Base-by-base conservation (phyloP, 1,140 invertebrate species). In the Copidosoma floridanum region DNA sequence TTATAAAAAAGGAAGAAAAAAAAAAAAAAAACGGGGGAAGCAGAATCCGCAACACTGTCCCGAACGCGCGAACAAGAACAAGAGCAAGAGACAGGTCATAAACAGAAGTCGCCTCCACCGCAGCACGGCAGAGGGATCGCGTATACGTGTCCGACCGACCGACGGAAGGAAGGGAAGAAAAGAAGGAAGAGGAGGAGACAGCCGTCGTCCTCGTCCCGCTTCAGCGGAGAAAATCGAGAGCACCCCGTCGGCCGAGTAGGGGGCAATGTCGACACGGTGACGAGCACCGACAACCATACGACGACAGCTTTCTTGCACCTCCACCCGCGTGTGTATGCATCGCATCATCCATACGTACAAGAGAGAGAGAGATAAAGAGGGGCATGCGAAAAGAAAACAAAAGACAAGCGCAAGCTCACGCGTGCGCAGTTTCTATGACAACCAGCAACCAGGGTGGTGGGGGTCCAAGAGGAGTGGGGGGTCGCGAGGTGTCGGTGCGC, bases 381-480 rank as follows among this genome's bases (percentile, higher is more conserved):
- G n/a, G n/a, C n/a, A n/a, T n/a, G n/a, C n/a, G 29, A 32, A 32
- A 32, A 32, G 6, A 32, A 32, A 32, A 32, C 29, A 6, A 12
- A 12, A 32, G 29, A 12, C 6, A 32, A 12, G 29, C 6, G 12
- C 6, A 32, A 32, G 29, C 29, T n/a, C n/a, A 12, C 29, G 50
- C 60, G 47, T 57, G 54, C 53, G 69, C 75, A 76, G 75, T 79
- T 76, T 76, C 77, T 78, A 78, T 79, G 77, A 79, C 77, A 77
- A 79, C 77, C n/a, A n/a, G n/a, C n/a, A n/a, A n/a, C n/a, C n/a
- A 74, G 75, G 72, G 73, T 76, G 76, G 76, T 73, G 75, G 68
- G 63, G 7, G 16, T 4, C 10, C 5, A 8, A 20, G 16, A n/a
- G n/a, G n/a, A n/a, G n/a, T n/a, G n/a, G n/a, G n/a, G n/a, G n/a